Base-by-base conservation (phyloP, 2,888 invertebrate species). In the Nysson spinosus region DNA sequence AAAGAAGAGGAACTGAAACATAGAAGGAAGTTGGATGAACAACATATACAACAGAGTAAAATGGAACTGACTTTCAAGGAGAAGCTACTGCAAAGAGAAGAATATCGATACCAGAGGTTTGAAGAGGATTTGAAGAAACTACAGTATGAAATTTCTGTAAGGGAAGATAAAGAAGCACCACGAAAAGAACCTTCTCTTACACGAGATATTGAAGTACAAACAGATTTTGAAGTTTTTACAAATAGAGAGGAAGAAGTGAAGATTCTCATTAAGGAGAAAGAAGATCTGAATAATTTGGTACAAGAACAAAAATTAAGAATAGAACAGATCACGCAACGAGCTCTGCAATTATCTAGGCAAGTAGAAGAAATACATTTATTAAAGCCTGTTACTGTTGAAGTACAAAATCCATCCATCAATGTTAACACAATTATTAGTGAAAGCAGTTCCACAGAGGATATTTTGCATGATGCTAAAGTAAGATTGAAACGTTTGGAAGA, bases 381-480 rank as follows among this genome's bases (percentile, higher is more conserved):
- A 3, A 72, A 60, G 52, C 54, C 74, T 4, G 65, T 47, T 0
- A 52, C 40, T 5, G n/a, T 65, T 1, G 77, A 81, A 35, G 22
- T 77, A 5, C 65, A 79, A n/a, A 35, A 54, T 4, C 64, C 71
- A 9, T 57, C 69, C 3, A 42, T 67, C 6, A 78, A 79, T 39
- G 60, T 67, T 0, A 81, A 79, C 16, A 82, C 81, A 11, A 40
- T 84, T 12, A 63, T 85, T 2, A 86, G 86, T 40, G 87, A 87
- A 55, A 84, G 81, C 11, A 87, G 87, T 67, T 87, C 86, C 0
- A 86, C 86, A 0, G 87, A 87, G 39, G 87, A 87, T 50, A 85
- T 87, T 44, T 69, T 87, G 34, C 84, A 85, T 16, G 87, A 87
- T 55, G 87, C 87, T 1, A 86, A 82, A 69, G 75, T 82, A 50